A percentile compares a stretch with the other conserved stretches of the same genome.
Conservation (phyloP, 2,888 invertebrate species). For the Mongoloraphidia duomilia region DNA sequence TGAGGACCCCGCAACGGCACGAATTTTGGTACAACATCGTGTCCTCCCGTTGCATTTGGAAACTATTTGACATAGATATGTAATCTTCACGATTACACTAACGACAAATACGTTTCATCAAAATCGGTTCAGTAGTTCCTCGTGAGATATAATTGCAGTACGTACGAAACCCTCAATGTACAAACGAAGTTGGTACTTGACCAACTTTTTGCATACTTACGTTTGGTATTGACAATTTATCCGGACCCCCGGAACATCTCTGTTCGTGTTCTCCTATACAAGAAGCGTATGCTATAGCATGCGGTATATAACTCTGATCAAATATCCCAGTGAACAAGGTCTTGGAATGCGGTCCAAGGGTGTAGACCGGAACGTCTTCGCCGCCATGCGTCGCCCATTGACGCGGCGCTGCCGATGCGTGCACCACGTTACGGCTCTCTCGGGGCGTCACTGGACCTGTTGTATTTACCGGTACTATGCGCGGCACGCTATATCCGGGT, state of each 20-base stretch:
- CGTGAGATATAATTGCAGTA: no score
- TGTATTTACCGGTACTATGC: slow-evolving; percentile 40
- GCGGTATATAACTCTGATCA: slow-evolving; percentile 75
- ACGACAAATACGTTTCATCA: no score
- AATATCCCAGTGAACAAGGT: slow-evolving; percentile 53
- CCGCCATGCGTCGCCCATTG: slow-evolving; percentile 72
- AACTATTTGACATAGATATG: no score
- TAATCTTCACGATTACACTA: no score
- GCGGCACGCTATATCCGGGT: slow-evolving; percentile 54
- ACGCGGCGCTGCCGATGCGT: slow-evolving; percentile 57
- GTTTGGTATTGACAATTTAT: slow-evolving; percentile 38
- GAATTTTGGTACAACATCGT: no score
- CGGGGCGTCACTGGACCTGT: slow-evolving; percentile 25
- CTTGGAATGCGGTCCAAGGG: slow-evolving; percentile 52
- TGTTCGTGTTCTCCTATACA: slow-evolving; percentile 55
- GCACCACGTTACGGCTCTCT: slow-evolving; percentile 41
- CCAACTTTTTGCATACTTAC: slow-evolving; percentile 19
- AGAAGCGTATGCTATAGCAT: slow-evolving; percentile 68
- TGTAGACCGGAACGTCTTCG: slow-evolving; percentile 74
- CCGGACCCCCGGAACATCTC: slow-evolving; percentile 40
- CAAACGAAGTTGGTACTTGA: no score
- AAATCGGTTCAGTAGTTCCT: no score
- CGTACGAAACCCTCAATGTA: slow-evolving; percentile 51
- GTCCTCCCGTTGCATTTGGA: no score
- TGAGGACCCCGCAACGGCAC: no score